Evolutionary conservation across 1,140 invertebrate species (phyloP).

Genomic region (Drosophila sechellia): DNA sequence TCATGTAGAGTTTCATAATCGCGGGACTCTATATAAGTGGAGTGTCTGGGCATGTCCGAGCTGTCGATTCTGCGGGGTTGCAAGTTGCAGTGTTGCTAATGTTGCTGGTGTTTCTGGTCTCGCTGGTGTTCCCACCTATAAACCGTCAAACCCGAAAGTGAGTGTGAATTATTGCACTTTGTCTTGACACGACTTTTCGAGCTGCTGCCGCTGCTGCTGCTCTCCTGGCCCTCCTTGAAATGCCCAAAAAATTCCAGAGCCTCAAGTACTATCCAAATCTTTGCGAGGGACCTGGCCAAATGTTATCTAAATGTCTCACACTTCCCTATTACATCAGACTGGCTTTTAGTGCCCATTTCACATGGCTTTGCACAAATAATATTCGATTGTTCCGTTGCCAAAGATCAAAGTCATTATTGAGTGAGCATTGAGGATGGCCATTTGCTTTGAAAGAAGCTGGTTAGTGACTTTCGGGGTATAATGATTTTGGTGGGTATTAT

Average conservation of each 20-base stretch:
- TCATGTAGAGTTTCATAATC: slow-evolving; percentile 76
- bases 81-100: not conserved
- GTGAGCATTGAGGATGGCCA: slow-evolving; percentile 26
- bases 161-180: slow-evolving; percentile 82
- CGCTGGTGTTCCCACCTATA: slow-evolving; percentile 54
- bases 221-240: slow-evolving; percentile 19
- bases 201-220: slow-evolving; percentile 4
- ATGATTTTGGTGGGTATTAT: not conserved
- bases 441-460: slow-evolving; percentile 12
- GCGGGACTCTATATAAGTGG: slow-evolving; percentile 32
- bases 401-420: slow-evolving; percentile 52
- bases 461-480: not conserved
- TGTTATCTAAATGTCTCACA: slow-evolving; percentile 70
- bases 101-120: slow-evolving; percentile 6
- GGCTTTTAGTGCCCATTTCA: slow-evolving; percentile 12
- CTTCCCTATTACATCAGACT: slow-evolving; percentile 72
- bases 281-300: slow-evolving; percentile 34
- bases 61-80: slow-evolving; percentile 25
- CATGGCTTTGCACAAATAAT: slow-evolving; percentile 40
- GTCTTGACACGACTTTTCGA: slow-evolving; percentile 66
- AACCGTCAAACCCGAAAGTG: slow-evolving; percentile 71
- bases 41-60: slow-evolving; percentile 56
- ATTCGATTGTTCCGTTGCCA: slow-evolving; percentile 32
- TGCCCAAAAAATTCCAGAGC: slow-evolving; percentile 10
- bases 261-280: slow-evolving; percentile 33